These are phyloP conservation scores for Penaeus japonicus DNA, from an alignment of 1,140 invertebrate species.

Conservation along the genomic window DNA sequence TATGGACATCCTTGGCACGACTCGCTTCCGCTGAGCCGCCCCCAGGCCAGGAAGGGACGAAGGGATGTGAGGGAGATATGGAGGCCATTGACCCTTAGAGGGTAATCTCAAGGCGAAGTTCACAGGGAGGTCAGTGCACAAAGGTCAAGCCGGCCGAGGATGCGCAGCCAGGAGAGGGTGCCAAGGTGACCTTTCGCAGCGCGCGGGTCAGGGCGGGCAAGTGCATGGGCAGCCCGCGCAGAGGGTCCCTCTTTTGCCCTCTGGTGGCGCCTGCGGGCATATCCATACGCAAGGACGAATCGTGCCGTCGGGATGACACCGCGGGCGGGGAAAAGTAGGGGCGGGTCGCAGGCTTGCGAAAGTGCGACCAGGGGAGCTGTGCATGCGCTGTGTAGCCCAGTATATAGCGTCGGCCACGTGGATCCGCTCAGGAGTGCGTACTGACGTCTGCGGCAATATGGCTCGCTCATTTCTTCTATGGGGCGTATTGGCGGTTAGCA, in stretches of 20 bases:
- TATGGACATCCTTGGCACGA: too few relatives aligned
- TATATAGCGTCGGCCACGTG: conserved; percentile 24
- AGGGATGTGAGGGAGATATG: too few relatives aligned
- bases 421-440: conserved; percentile 6
- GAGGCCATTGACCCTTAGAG: too few relatives aligned
- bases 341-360: conserved; percentile 10
- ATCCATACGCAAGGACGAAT: background rate
- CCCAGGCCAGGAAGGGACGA: too few relatives aligned
- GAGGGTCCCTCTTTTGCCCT: background rate
- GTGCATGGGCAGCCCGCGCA: background rate
- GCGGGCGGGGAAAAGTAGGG: background rate
- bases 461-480: conserved; percentile 17
- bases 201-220: too few relatives aligned
- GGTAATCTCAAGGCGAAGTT: too few relatives aligned
- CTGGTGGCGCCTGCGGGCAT: background rate
- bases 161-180: too few relatives aligned
- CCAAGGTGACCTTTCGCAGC: too few relatives aligned
- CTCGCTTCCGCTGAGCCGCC: too few relatives aligned
- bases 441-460: conserved; percentile 12
- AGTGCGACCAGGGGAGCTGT: conserved; percentile 14
- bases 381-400: conserved; percentile 16
- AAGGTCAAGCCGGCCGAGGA: too few relatives aligned
- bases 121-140: too few relatives aligned
- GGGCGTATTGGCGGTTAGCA: background rate
- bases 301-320: background rate